These are phyloP conservation scores for Gadopsis bispinosus DNA, from an alignment of 2,797 vertebrate species.

Conservation along the genomic window DNA sequence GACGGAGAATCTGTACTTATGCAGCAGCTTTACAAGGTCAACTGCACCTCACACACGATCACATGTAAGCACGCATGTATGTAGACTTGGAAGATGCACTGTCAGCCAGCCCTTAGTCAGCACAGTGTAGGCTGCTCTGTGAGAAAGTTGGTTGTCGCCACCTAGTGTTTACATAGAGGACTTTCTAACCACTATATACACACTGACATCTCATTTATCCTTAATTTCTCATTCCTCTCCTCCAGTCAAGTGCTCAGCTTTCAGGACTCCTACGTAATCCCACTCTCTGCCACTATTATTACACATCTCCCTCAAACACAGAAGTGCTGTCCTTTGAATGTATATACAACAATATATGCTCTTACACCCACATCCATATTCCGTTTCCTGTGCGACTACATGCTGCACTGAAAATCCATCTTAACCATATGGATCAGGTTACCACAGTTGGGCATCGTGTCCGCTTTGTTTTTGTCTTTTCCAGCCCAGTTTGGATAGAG, in stretches of 20 bases:
- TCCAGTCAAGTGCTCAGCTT: neutral
- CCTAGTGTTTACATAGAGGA: slow-evolving; percentile 70
- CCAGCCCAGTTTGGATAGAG: slow-evolving; percentile 4
- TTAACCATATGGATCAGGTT: slow-evolving; percentile 27
- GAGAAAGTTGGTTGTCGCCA: slow-evolving; percentile 69
- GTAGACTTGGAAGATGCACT: slow-evolving; percentile 48
- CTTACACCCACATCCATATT: slow-evolving; percentile 42
- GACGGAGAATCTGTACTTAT: slow-evolving; percentile 50
- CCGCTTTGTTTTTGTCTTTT: slow-evolving; percentile 33
- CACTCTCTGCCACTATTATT: neutral
- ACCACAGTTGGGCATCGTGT: neutral
- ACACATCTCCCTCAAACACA: slow-evolving; percentile 24
- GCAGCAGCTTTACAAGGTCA: slow-evolving; percentile 76
- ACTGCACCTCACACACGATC: slow-evolving; percentile 54
- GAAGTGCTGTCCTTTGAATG: slow-evolving; percentile 23
- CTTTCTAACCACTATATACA: slow-evolving; percentile 13
- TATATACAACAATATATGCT: slow-evolving; percentile 19
- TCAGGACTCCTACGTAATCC: neutral
- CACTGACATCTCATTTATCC: slow-evolving; percentile 49
- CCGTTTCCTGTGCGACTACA: slow-evolving; percentile 28
- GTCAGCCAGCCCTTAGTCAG: slow-evolving; percentile 75
- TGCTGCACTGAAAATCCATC: slow-evolving; percentile 47
- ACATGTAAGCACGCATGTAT: slow-evolving; percentile 77
- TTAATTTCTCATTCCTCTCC: neutral
- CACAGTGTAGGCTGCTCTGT: slow-evolving; percentile 41